Conservation (phyloP, 2,113 vertebrate genomes). For the Irena cyanogastra region DNA sequence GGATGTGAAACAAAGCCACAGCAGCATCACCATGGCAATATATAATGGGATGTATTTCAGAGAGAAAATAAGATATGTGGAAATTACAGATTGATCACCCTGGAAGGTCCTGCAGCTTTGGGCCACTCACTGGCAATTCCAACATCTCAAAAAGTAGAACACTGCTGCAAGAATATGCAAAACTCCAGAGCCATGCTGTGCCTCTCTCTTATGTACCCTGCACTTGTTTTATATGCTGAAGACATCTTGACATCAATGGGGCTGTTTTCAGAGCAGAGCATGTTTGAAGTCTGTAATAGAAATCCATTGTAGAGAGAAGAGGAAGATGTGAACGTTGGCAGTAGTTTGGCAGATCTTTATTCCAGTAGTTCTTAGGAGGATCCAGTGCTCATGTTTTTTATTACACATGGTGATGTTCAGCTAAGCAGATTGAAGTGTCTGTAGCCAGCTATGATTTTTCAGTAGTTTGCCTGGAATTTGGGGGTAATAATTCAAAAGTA, state of each 20-base stretch:
- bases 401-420: neutral
- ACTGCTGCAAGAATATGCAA: neutral
- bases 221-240: slow-evolving; percentile 14
- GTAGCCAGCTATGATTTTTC: neutral
- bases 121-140: neutral
- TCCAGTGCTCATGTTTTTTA: neutral
- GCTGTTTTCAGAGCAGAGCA: neutral
- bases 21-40: neutral
- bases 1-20: neutral
- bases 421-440: neutral
- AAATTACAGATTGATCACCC: neutral
- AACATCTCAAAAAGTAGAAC: slow-evolving; percentile 4
- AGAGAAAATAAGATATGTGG: neutral
- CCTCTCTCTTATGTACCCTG: neutral
- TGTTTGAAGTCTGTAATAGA: slow-evolving; percentile 14
- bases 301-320: neutral
- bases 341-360: neutral
- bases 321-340: neutral
- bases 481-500: neutral
- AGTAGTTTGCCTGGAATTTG: neutral
- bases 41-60: neutral
- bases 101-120: slow-evolving; percentile 16
- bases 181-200: slow-evolving; percentile 17
- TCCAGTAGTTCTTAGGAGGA: neutral
- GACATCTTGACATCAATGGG: slow-evolving; percentile 24